Base-by-base conservation (phyloP, 1,140 invertebrate species). In the Pseudoatta argentina region DNA sequence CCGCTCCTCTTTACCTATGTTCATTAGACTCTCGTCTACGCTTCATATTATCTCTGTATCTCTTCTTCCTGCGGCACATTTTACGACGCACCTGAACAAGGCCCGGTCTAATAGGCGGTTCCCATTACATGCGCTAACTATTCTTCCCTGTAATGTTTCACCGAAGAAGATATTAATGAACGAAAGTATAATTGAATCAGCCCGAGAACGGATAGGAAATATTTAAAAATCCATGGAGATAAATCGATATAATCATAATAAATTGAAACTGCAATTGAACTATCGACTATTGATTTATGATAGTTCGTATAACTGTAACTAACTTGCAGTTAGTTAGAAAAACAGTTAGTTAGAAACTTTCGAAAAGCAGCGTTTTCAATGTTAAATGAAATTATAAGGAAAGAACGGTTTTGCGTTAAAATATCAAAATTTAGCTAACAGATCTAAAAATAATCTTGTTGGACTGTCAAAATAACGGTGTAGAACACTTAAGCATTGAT, bases 11-110 rank as follows among this genome's bases (percentile, higher is more conserved):
- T 81, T 53, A 64, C 66, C 48, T 53, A 44, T 59, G 69, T 73
- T 83, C 71, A 66, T 87, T 87, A 87, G 67, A 61, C 61, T 83
- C 78, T 83, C 79, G 14, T 82, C 78, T 82, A 59, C 61, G 51
- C 78, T 75, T 83, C 83, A 83, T 75, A 75, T 87, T 87, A 66
- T 83, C 86, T 64, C 76, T 30, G 34, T 53, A 57, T 71, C 51
- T 48, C 67, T 48, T 53, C 51, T 27, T 27, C 16, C 39, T 24
- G 73, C 30, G 12, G 44, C 61, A 39, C 12, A 14, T 48, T 48
- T 73, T 34, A 55, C 64, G 34, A 55, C 21, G 51, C 48, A 71
- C 16, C 77, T 81, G 30, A 81, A 69, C 51, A 34, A 71, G 51
- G 51, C 30, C 16, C 63, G 61, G 30, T 10, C 30, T 81, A 81